Evolutionary conservation across 2,113 vertebrate species (phyloP).

Genomic region (Meles meles): DNA sequence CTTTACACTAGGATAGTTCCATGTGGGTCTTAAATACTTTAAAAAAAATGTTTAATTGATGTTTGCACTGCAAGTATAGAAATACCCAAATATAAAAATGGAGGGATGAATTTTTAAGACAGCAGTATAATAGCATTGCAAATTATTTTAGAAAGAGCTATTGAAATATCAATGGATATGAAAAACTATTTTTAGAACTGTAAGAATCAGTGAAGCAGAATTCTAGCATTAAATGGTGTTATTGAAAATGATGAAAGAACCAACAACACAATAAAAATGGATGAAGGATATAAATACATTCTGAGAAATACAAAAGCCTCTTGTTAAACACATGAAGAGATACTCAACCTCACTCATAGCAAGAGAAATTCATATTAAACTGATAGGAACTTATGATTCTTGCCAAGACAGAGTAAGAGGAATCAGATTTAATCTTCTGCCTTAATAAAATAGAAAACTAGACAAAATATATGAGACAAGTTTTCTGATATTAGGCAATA

Average conservation of each 20-base stretch:
- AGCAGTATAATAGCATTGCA: background rate
- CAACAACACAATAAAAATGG: background rate
- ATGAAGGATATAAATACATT: background rate
- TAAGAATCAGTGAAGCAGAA: constrained; percentile 1
- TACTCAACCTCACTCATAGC: background rate
- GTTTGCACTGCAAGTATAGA: background rate
- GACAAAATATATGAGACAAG: background rate
- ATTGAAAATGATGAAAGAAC: constrained; percentile 19
- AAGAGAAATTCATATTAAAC: background rate
- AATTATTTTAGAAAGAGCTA: constrained; percentile 33
- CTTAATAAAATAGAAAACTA: background rate
- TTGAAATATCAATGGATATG: constrained; percentile 38
- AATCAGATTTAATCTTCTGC: background rate
- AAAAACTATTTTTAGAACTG: constrained; percentile 18
- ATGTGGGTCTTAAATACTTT: background rate
- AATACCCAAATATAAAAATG: constrained; percentile 33
- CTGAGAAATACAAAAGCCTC: background rate
- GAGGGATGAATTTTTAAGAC: constrained; percentile 2
- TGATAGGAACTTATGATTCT: constrained; percentile 1
- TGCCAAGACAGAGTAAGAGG: background rate
- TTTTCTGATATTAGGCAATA: background rate
- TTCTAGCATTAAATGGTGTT: constrained; percentile 13
- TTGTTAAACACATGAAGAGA: background rate
- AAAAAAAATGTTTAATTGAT: background rate
- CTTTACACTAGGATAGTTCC: background rate